These are phyloP conservation scores for Calonectris borealis DNA, from an alignment of 2,113 vertebrate genomes.

Conservation along the genomic window DNA sequence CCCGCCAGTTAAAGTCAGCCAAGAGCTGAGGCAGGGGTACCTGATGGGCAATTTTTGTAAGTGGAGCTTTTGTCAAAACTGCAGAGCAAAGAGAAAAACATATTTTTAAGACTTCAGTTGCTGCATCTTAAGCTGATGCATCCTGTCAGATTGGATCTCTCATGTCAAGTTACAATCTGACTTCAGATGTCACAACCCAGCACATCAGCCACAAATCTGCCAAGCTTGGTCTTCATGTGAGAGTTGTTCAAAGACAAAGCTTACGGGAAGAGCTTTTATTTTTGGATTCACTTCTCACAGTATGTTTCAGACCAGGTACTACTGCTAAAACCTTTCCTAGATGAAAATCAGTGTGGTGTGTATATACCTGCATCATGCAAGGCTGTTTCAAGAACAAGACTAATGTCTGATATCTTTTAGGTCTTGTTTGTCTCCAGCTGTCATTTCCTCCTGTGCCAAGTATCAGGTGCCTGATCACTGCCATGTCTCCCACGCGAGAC, in stretches of 20 bases:
- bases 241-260: not conserved
- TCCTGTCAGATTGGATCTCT: not conserved
- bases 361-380: not conserved
- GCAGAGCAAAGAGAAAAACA: not conserved
- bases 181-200: not conserved
- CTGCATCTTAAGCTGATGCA: not conserved
- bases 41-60: not conserved
- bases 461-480: not conserved
- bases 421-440: not conserved
- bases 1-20: not conserved
- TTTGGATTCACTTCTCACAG: not conserved
- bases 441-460: not conserved
- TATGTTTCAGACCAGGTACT: not conserved
- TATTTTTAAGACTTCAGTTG: not conserved
- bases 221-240: not conserved
- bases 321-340: not conserved
- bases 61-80: not conserved
- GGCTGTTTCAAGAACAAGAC: not conserved
- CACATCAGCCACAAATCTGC: not conserved
- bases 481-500: rapidly evolving
- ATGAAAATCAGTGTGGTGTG: not conserved
- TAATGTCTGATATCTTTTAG: not conserved
- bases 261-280: not conserved
- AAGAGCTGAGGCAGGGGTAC: not conserved
- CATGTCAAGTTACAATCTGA: not conserved